These are phyloP conservation scores for Folsomia manolachei DNA, from an alignment of 2,888 invertebrate genomes.

Conservation along the genomic window DNA sequence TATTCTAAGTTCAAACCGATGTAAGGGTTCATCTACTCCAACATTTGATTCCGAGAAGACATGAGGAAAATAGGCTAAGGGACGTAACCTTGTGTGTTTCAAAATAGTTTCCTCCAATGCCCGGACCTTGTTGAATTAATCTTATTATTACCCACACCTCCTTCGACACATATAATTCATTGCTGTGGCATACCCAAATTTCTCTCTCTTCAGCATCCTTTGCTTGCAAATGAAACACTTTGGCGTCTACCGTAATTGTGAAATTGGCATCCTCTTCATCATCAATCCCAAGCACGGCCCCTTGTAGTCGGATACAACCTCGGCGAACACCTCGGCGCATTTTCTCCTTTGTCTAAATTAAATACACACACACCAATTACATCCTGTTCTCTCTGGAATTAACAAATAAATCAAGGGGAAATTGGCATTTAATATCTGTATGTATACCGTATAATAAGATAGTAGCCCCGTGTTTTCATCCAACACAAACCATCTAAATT, in stretches of 20 bases:
- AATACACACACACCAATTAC: conserved; percentile 20
- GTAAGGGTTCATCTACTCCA: conserved; percentile 40
- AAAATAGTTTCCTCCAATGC: conserved; percentile 91
- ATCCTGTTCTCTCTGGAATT: too few relatives aligned
- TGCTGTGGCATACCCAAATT: conserved; percentile 65
- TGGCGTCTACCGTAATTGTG: conserved; percentile 97
- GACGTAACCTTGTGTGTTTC: conserved; percentile 63
- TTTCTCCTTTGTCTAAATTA: conserved; percentile 90
- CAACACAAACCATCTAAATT: conserved; percentile 98
- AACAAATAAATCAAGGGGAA: neutral
- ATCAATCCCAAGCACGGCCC: conserved; percentile 97
- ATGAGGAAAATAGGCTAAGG: conserved; percentile 45
- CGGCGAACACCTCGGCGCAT: conserved; percentile 96
- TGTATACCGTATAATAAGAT: conserved; percentile 94
- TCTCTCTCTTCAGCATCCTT: conserved; percentile 91
- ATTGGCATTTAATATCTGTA: neutral
- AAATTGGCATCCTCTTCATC: conserved; percentile 99
- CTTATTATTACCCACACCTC: too few relatives aligned
- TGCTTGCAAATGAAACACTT: conserved; percentile 99
- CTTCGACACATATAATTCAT: neutral
- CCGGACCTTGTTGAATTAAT: conserved; percentile 60
- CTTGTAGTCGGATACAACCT: conserved; percentile 94
- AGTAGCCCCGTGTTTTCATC: conserved; percentile 94
- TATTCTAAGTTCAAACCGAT: conserved; percentile 75
- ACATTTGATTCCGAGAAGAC: conserved; percentile 37